Conservation (phyloP, 1,140 invertebrate species). For the Calliphora vicina region DNA sequence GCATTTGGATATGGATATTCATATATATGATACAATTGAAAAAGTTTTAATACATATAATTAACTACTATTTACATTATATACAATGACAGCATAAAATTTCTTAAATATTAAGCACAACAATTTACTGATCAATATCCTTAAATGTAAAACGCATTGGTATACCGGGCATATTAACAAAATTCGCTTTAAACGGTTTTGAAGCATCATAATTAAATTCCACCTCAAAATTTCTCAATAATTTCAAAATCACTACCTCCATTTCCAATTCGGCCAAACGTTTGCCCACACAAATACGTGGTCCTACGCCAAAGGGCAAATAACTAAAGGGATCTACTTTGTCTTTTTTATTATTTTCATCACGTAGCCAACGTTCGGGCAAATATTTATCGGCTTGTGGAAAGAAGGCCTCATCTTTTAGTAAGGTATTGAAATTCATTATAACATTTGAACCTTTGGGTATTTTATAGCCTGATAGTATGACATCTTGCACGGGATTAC, state of each 20-base stretch:
- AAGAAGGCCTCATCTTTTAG: conserved; percentile 65
- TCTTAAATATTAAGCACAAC: not conserved
- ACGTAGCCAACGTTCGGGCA: conserved; percentile 70
- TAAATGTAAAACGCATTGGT: conserved; percentile 56
- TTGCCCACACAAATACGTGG: conserved; percentile 68
- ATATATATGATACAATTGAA: too few relatives aligned
- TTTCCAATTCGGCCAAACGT: conserved; percentile 76
- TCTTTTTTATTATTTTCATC: conserved; percentile 56
- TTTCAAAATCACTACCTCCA: conserved; percentile 70
- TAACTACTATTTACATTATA: too few relatives aligned
- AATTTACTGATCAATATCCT: conserved; percentile 38
- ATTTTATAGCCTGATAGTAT: conserved; percentile 68
- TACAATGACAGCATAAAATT: not conserved
- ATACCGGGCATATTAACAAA: conserved; percentile 56
- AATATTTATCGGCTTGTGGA: conserved; percentile 65
- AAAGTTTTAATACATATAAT: too few relatives aligned
- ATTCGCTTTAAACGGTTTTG: conserved; percentile 49
- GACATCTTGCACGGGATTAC: conserved; percentile 65
- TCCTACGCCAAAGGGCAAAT: conserved; percentile 71
- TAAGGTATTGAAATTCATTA: conserved; percentile 62
- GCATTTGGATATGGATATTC: too few relatives aligned
- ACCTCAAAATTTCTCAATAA: conserved; percentile 68
- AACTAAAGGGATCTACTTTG: conserved; percentile 67
- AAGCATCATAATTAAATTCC: conserved; percentile 64
- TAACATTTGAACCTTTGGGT: conserved; percentile 68